Percentiles rank a stretch among this genome's conserved stretches.
phyloP scores from a whole-genome alignment of 2,113 vertebrate species.

The Meleagris gallopavo region DNA sequence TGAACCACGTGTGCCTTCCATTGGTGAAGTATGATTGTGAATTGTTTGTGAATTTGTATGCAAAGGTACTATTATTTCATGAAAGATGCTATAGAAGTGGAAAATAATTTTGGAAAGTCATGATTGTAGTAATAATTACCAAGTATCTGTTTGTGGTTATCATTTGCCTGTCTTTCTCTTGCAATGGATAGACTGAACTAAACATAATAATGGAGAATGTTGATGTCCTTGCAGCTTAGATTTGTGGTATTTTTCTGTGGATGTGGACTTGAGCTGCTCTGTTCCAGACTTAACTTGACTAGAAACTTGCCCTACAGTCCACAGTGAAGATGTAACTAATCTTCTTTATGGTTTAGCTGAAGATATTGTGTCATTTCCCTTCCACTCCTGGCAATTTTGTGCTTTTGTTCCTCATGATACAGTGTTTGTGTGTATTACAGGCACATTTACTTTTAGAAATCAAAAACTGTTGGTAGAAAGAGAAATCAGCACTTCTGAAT shows the following conservation, averaged over 20 bases:
- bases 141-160: not conserved
- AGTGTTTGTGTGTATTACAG: not conserved
- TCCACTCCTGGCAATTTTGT: not conserved
- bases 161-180: not conserved
- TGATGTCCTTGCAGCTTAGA: not conserved
- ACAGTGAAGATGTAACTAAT: not conserved
- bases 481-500: not conserved
- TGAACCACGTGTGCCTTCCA: not conserved
- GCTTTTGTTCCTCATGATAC: not conserved
- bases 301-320: not conserved
- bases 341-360: not conserved
- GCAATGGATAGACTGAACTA: not conserved
- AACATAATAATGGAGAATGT: not conserved
- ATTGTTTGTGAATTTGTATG: not conserved
- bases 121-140: not conserved
- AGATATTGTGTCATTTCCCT: not conserved
- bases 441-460: not conserved
- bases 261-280: not conserved
- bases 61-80: not conserved
- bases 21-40: not conserved
- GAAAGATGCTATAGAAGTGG: not conserved
- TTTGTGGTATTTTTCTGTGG: not conserved
- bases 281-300: not conserved
- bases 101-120: not conserved
- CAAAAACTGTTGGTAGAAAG: not conserved